phyloP scores from a whole-genome alignment of 2,797 vertebrate species.

The Serranus cabrilla region DNA sequence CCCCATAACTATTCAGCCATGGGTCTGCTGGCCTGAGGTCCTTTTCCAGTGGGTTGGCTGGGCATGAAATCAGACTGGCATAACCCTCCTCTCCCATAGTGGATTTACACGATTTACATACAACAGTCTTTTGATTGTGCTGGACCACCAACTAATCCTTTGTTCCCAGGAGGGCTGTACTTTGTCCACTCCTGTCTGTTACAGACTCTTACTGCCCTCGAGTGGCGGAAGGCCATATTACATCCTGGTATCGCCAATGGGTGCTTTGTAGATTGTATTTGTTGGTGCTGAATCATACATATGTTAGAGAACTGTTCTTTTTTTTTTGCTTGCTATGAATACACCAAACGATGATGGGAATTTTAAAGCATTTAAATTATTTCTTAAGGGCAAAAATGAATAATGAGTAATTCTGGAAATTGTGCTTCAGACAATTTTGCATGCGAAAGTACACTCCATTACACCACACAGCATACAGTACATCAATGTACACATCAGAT shows the following conservation, averaged over 20 bases:
- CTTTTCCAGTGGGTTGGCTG: conserved; percentile 65
- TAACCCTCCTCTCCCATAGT: conserved; percentile 67
- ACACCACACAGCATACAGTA: background rate
- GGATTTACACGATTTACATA: conserved; percentile 81
- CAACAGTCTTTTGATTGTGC: conserved; percentile 75
- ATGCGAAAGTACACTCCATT: background rate
- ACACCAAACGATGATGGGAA: fast-evolving
- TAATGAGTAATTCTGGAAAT: background rate
- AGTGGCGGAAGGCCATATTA: conserved; percentile 54
- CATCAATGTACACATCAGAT: background rate
- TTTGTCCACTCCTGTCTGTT: conserved; percentile 12
- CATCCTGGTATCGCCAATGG: background rate
- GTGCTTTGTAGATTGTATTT: background rate
- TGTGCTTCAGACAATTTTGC: background rate
- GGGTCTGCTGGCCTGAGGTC: conserved; percentile 68
- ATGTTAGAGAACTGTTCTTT: background rate
- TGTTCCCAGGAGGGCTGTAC: conserved; percentile 71
- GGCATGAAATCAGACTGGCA: conserved; percentile 81
- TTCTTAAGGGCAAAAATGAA: background rate
- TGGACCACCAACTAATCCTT: conserved; percentile 83
- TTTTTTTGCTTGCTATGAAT: background rate
- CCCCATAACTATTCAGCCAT: conserved; percentile 53
- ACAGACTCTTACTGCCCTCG: conserved; percentile 74
- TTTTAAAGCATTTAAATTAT: background rate
- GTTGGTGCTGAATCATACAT: background rate